Base-by-base conservation (phyloP, 2,113 vertebrate species). In the Malurus elegans region DNA sequence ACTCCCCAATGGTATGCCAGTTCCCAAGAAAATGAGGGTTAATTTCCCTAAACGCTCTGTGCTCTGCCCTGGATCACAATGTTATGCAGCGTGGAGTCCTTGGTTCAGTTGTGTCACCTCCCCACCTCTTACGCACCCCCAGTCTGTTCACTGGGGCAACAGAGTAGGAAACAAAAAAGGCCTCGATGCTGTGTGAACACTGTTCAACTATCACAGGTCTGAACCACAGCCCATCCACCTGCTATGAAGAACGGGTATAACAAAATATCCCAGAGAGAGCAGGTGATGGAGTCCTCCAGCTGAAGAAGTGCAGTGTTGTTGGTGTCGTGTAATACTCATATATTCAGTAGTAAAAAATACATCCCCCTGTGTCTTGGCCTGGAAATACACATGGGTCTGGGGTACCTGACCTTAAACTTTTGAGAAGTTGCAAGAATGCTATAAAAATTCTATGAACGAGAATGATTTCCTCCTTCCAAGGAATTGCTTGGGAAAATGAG, bases 1-100 rank as follows among this genome's bases (percentile, higher is more conserved):
- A 0, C 24, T n/a, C 8, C 3, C 10, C 21, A 0, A 1, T 4
- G 26, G 5, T 0, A 6, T 24, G 12, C 2, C 11, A 5, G 29
- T 66, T 66, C 36, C 36, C 25, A 44, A 25, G 25, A 1, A 45
- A 18, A 47, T 12, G 6, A 4, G 4, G 7, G 31, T 10, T 42
- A 2, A 2, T 31, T 32, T 66, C n/a, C 36, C 42, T 5, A 2
- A 32, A 4, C 5, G 15, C 16, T 1, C 18, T 9, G 31, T 2
- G 14, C 26, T 19, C 9, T 14, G 21, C 40, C 20, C 20, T 0
- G 15, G 23, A 48, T 34, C 17, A 3, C 6, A 4, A 0, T 21
- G 25, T 10, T 18, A 4, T 1, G 0, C 20, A 5, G 21, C 40
- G 0, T 0, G 44, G 18, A 28, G 3, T 15, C 44, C 4, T 28